These are phyloP conservation scores for Periophthalmus modestus DNA, from an alignment of 2,113 vertebrate genomes.

Conservation along the genomic window DNA sequence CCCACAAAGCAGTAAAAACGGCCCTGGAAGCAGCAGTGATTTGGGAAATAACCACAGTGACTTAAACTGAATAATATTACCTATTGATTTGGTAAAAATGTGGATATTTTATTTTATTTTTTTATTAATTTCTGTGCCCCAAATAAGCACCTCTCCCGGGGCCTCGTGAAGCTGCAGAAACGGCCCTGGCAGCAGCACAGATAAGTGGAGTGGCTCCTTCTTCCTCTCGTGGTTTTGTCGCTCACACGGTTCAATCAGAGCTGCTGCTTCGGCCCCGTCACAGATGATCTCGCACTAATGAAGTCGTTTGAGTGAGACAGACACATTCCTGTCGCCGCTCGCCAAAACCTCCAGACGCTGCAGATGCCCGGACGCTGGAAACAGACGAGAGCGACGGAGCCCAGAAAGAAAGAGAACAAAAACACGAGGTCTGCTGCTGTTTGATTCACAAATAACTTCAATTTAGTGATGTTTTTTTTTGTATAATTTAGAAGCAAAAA, in stretches of 20 bases:
- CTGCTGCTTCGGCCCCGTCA: constrained; percentile 34
- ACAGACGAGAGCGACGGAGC: constrained; percentile 31
- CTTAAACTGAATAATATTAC: no score
- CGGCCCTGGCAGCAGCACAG: not conserved
- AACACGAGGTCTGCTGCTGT: constrained; percentile 6
- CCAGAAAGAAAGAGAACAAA: constrained; percentile 8
- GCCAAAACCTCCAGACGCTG: constrained; percentile 45
- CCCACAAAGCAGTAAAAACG: not conserved
- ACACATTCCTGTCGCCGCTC: constrained; percentile 43
- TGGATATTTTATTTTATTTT: no score
- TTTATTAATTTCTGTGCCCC: not conserved
- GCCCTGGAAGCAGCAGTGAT: not conserved
- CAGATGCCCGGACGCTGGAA: constrained; percentile 48
- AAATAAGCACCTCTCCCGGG: not conserved
- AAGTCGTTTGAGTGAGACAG: constrained; percentile 58
- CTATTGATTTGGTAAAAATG: not conserved
- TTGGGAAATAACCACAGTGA: not conserved
- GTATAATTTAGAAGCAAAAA: no score
- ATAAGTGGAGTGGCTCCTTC: not conserved
- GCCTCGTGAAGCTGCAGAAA: not conserved
- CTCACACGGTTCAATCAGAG: constrained; percentile 4
- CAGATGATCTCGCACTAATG: constrained; percentile 63
- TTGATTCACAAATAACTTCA: not conserved
- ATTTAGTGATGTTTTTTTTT: not conserved
- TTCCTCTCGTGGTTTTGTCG: not conserved